Evolutionary conservation across 2,113 vertebrate genomes (phyloP).

Genomic region (Zosterops borbonicus): DNA sequence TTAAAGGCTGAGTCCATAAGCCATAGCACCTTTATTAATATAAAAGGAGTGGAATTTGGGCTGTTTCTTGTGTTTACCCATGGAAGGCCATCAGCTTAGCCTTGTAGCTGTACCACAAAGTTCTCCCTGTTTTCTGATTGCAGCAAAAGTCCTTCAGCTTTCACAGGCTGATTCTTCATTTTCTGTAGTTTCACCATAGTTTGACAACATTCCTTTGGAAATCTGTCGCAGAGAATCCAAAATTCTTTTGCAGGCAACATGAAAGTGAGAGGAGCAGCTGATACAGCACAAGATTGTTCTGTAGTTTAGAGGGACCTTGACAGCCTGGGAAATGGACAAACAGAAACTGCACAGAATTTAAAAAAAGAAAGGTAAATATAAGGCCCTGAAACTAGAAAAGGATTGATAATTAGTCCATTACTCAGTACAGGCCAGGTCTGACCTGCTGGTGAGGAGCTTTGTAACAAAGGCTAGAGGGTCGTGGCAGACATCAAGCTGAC

Average conservation of each 20-base stretch:
- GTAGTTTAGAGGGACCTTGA: neutral
- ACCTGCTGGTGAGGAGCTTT: neutral
- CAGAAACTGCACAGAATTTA: neutral
- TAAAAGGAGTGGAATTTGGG: neutral
- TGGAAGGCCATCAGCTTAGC: neutral
- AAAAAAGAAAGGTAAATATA: neutral
- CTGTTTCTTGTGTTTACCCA: neutral
- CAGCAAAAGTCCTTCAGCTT: neutral
- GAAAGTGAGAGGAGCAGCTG: neutral
- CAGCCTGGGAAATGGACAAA: neutral
- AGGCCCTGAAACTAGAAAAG: neutral
- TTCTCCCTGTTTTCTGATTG: neutral
- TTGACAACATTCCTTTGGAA: neutral
- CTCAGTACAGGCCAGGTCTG: neutral
- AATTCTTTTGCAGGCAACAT: neutral
- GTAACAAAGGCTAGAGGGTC: neutral
- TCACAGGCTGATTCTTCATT: neutral
- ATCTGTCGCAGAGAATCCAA: neutral
- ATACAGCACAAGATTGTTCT: neutral
- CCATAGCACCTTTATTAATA: neutral
- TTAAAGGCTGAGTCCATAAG: neutral
- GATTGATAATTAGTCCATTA: neutral
- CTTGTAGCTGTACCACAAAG: neutral
- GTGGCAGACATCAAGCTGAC: neutral
- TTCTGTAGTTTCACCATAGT: neutral